Base-by-base conservation (phyloP, 2,888 invertebrate genomes). In the Parasteatoda lunata region DNA sequence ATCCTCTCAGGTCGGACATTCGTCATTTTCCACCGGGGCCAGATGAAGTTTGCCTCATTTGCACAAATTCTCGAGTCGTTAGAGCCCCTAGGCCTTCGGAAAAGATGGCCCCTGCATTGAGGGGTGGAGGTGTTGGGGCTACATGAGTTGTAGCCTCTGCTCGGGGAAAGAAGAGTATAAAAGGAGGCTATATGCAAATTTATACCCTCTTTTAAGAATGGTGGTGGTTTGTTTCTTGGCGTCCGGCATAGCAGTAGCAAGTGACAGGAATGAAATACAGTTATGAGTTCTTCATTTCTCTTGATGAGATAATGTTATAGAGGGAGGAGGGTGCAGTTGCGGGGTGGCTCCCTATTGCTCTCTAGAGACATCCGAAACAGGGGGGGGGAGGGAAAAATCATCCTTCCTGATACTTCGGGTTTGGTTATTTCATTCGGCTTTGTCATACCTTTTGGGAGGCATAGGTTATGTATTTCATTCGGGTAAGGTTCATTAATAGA, bases 221-320 rank as follows among this genome's bases (percentile, higher is more conserved):
- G 83, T 54, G 81, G 73, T 65, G 87, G 82, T 82, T 82, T 82
- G 87, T 87, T 87, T 87, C 87, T 82, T 87, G 72, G 85, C 77
- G 70, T 79, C 73, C 66, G 65, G 59, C 59, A 59, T n/a, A 59
- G 65, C 72, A 51, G 49, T 70, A 45, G 49, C 11, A 77, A 68
- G 59, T 87, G 88, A 88, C 88, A 88, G 84, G 88, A 88, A n/a
- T 88, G 88, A 88, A 88, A 88, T 88, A 88, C 88, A 80, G 84
- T 88, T 88, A 88, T 84, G 88, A 88, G 88, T 65, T 81, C 49
- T 88, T 88, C 88, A 88, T 88, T 88, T 88, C 88, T 84, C 88
- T 84, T 88, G 88, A 88, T 88, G 88, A 88, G 88, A 79, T 88
- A 88, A 88, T 84, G 84, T 88, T 88, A 88, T 84, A 84, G 88